These are phyloP conservation scores for Drosophila elegans DNA, from an alignment of 1,140 invertebrate species.

Conservation along the genomic window DNA sequence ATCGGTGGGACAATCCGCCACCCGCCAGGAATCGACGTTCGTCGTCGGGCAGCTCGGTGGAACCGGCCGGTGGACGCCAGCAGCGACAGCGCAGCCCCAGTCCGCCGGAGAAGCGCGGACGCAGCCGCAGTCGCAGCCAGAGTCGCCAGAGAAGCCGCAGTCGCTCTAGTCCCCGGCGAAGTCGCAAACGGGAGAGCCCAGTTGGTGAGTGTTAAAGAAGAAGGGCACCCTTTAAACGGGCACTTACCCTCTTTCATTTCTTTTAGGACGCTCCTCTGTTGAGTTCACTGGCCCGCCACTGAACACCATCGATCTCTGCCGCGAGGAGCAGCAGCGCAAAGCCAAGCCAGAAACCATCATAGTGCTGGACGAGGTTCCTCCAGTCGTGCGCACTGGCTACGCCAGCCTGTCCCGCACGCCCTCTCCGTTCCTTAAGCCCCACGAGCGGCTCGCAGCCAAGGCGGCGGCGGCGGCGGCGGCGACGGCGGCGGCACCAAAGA, in stretches of 20 bases:
- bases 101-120: slow-evolving; percentile 40
- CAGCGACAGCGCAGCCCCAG: slow-evolving; percentile 52
- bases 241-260: background rate
- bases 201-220: slow-evolving; percentile 12
- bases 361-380: slow-evolving; percentile 22
- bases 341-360: slow-evolving; percentile 43
- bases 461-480: slow-evolving; percentile 7
- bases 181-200: slow-evolving; percentile 51
- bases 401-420: slow-evolving; percentile 91
- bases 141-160: slow-evolving; percentile 53
- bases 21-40: slow-evolving; percentile 28
- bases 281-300: slow-evolving; percentile 71
- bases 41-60: slow-evolving; percentile 33
- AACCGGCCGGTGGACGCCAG: slow-evolving; percentile 19
- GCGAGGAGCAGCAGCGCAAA: slow-evolving; percentile 85
- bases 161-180: slow-evolving; percentile 58
- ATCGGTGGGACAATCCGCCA: slow-evolving; percentile 61
- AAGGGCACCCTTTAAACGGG: too few relatives aligned
- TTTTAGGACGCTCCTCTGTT: slow-evolving; percentile 72
- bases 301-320: slow-evolving; percentile 79
- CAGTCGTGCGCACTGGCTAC: slow-evolving; percentile 43
- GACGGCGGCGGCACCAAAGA: slow-evolving; percentile 82
- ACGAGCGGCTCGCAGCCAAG: slow-evolving; percentile 85
- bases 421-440: slow-evolving; percentile 91
- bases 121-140: slow-evolving; percentile 47